These are phyloP conservation scores for Vulpes ferrilata DNA, from an alignment of 2,113 vertebrate genomes.

Conservation along the genomic window DNA sequence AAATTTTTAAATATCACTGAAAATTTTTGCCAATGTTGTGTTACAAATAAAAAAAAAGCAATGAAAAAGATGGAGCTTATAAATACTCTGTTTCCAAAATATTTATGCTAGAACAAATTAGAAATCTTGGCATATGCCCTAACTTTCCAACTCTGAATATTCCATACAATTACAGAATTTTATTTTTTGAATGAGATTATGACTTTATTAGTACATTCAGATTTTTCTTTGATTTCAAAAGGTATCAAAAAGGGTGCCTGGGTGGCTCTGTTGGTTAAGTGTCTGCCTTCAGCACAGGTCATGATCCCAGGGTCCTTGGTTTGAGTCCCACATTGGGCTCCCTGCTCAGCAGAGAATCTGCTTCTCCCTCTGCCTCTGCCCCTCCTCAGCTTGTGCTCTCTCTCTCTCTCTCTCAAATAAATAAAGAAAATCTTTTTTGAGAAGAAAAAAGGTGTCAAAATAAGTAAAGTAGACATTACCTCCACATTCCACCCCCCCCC, in stretches of 20 bases:
- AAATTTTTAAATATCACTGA: neutral
- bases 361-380: no score
- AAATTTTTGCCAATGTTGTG: neutral
- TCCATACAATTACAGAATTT: neutral
- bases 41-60: neutral
- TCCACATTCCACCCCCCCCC: no score
- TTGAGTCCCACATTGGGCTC: no score
- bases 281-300: no score
- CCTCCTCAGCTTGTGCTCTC: no score
- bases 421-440: no score
- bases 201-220: neutral
- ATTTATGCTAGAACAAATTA: neutral
- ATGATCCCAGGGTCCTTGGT: no score
- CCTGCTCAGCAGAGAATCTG: no score
- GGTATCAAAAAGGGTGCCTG: neutral
- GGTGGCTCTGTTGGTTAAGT: no score
- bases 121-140: neutral
- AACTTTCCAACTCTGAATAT: neutral
- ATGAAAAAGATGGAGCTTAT: neutral
- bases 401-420: no score
- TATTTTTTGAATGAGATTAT: neutral
- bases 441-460: neutral
- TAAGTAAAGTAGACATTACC: neutral
- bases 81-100: neutral
- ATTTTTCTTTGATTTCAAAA: neutral